A percentile compares a stretch with the other conserved stretches of the same genome.
These are phyloP conservation scores for Scatophagus argus DNA, from an alignment of 2,113 vertebrate genomes.

Conservation along the genomic window DNA sequence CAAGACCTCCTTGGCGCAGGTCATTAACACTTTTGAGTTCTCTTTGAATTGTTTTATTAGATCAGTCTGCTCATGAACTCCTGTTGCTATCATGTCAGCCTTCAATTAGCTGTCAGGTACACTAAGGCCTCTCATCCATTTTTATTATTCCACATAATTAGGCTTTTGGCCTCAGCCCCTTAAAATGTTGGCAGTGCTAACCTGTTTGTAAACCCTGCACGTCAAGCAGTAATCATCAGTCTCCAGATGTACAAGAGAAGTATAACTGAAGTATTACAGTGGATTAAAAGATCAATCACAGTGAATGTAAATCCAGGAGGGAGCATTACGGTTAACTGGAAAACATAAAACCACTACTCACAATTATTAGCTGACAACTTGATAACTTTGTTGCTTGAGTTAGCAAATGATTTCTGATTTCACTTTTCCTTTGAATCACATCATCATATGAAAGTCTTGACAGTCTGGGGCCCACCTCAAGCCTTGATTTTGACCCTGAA, in stretches of 20 bases:
- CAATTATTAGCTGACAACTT: not conserved
- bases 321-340: not conserved
- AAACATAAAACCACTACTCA: not conserved
- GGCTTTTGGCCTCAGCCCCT: conserved; percentile 48
- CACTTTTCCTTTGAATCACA: not conserved
- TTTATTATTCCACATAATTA: conserved; percentile 61
- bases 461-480: not conserved
- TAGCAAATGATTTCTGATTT: too few relatives aligned
- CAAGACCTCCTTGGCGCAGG: not conserved
- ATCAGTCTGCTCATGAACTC: conserved; percentile 24
- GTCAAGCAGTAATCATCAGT: conserved; percentile 19
- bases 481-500: not conserved
- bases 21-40: conserved; percentile 2
- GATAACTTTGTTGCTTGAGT: conserved; percentile 1
- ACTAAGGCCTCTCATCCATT: conserved; percentile 44
- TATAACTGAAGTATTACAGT: not conserved
- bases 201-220: conserved; percentile 32
- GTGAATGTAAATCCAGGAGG: conserved; percentile 6
- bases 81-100: conserved; percentile 34
- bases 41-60: conserved; percentile 6
- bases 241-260: conserved; percentile 32
- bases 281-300: too few relatives aligned
- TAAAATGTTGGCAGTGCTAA: conserved; percentile 35
- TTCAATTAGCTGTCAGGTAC: conserved; percentile 41
- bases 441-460: not conserved